Base-by-base conservation (phyloP, 2,797 vertebrate species). In the Erpetoichthys calabaricus region DNA sequence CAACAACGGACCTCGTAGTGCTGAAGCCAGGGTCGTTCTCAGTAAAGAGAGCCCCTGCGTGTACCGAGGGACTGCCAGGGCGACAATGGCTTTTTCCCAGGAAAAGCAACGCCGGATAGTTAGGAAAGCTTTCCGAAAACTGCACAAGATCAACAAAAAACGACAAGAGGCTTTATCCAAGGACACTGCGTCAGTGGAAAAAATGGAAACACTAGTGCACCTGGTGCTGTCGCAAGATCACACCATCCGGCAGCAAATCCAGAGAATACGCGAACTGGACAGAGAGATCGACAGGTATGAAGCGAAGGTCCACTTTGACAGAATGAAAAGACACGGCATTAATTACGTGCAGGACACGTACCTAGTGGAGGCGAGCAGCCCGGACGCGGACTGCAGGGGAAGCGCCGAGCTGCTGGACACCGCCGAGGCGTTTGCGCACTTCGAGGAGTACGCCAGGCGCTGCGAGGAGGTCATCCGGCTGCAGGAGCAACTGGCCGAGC, bases 301-400 rank as follows among this genome's bases (percentile, higher is more conserved):
- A 71, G 88, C 90, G 41, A 87, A 80, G 57, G 88, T 92, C 53
- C 94, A 98, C 75, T 72, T 89, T 47, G 94, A 95, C 68, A 85
- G 94, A 62, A 85, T 97, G 75, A 81, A 83, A 75, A 75, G 81
- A 43, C 94, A 98, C 64, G 95, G 94, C 1, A 87, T 81, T 8
- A 98, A 98, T 78, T 98, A 98, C 45, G 92, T 98, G 67, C 95
- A 98, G 82, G 92, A 98, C 80, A 96, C 92, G 0, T 97, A 98
- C 78, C 64, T 97, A 80, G 78, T 84, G 57, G 90, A 88, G 1
- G 55, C 78, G 0, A 68, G 66, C 43, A 7, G 63, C 7, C 5
- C 69, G 0, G 78, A 83, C 6, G n/a, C 57, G 0, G 7, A 47
- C 1, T 25, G 53, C 42, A 7, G 57, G 49, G 59, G 60, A 42